Conservation (phyloP, 2,888 invertebrate species). For the Scrobipalpa costella region DNA sequence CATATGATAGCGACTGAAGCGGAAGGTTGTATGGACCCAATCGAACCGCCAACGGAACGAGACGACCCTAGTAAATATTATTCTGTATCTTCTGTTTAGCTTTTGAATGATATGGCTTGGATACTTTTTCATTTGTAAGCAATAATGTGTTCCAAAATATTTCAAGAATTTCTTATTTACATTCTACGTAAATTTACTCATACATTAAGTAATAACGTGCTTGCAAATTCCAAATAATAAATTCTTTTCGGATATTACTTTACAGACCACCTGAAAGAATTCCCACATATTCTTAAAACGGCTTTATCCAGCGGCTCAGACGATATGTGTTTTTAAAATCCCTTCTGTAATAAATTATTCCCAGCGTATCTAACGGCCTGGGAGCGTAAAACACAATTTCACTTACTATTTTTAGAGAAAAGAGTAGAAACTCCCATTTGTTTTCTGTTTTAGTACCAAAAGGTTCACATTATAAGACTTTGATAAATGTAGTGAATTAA, state of each 20-base stretch:
- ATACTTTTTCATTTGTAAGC: constrained; percentile 31
- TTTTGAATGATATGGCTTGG: too few relatives aligned
- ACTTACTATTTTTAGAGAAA: constrained; percentile 46
- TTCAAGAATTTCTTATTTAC: not conserved
- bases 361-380: constrained; percentile 54
- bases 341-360: constrained; percentile 76
- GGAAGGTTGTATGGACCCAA: constrained; percentile 55
- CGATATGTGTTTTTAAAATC: constrained; percentile 75
- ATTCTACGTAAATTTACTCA: not conserved
- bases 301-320: constrained; percentile 64
- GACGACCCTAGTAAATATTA: constrained; percentile 67
- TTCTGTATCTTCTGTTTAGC: too few relatives aligned
- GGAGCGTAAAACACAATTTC: constrained; percentile 61
- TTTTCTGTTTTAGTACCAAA: not conserved
- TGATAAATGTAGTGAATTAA: too few relatives aligned
- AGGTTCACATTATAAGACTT: not conserved
- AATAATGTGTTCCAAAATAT: not conserved
- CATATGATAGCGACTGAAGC: too few relatives aligned
- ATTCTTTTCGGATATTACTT: constrained; percentile 42
- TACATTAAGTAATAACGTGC: not conserved
- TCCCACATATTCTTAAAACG: constrained; percentile 75
- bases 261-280: constrained; percentile 65
- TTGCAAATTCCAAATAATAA: constrained; percentile 1
- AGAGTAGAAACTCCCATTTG: constrained; percentile 4
- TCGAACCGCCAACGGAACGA: constrained; percentile 56